Evolutionary conservation across 1,140 invertebrate species (phyloP).

Genomic region (Adelges cooleyi): DNA sequence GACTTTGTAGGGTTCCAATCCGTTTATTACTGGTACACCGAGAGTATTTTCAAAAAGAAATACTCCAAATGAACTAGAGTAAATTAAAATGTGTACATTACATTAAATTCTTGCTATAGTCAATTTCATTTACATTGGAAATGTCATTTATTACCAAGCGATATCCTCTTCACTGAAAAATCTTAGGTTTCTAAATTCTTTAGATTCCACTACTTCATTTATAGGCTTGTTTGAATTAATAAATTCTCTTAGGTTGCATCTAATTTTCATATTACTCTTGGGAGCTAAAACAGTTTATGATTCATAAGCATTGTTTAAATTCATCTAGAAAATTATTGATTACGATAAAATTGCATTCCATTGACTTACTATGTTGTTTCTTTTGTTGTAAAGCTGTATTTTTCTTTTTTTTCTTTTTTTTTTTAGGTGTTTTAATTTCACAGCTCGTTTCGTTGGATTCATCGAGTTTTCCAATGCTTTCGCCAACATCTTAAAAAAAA

Average conservation of each 20-base stretch:
- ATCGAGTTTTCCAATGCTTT: too few species aligned
- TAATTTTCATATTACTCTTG: conserved; percentile 17
- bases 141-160: background rate
- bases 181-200: conserved; percentile 18
- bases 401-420: too few species aligned
- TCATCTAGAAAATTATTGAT: too few species aligned
- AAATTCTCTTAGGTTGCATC: background rate
- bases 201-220: conserved; percentile 2
- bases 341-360: too few species aligned
- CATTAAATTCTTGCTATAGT: too few species aligned
- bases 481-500: too few species aligned
- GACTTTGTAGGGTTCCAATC: background rate
- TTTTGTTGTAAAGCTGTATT: too few species aligned
- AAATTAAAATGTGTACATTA: background rate
- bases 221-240: background rate
- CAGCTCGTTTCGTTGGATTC: too few species aligned
- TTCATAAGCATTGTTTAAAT: too few species aligned
- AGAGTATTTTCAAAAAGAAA: conserved; percentile 3
- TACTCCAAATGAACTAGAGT: conserved; percentile 12
- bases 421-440: too few species aligned
- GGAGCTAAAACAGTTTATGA: background rate
- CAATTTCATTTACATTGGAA: too few species aligned
- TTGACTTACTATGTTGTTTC: too few species aligned
- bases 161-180: conserved; percentile 8
- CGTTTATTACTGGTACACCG: background rate